Evolutionary conservation across 2,113 vertebrate species (phyloP).

Genomic region (Sylvia atricapilla): DNA sequence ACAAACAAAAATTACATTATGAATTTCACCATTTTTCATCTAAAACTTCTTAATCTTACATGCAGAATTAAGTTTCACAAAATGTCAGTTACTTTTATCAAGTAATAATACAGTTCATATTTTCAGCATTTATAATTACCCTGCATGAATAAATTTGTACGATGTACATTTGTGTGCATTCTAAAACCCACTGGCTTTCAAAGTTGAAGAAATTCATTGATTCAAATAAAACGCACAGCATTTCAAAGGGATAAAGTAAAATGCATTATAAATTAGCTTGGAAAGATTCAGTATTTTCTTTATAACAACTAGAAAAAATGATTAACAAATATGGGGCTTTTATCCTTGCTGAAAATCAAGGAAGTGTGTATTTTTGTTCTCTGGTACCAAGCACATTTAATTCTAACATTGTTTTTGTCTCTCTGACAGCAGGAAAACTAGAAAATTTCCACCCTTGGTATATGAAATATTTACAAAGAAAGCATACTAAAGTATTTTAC

Average conservation of each 20-base stretch:
- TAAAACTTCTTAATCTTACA: not conserved
- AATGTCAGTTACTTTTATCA: not conserved
- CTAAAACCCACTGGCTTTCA: not conserved
- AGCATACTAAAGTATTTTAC: slow-evolving; percentile 65
- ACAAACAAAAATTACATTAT: not conserved
- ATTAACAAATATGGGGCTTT: not conserved
- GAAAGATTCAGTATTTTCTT: not conserved
- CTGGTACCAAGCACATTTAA: not conserved
- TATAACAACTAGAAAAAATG: not conserved
- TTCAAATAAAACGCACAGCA: not conserved
- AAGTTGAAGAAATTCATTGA: not conserved
- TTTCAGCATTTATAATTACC: not conserved
- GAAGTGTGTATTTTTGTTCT: not conserved
- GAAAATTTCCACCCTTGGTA: not conserved
- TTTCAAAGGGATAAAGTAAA: not conserved
- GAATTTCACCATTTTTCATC: not conserved
- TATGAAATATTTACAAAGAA: not conserved
- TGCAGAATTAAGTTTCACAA: not conserved
- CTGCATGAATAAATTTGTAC: not conserved
- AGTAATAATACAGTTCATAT: not conserved
- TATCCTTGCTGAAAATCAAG: not conserved
- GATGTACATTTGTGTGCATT: not conserved
- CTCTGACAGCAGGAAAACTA: not conserved
- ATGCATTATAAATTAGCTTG: not conserved
- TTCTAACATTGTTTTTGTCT: not conserved